Evolutionary conservation across 64 coral and sea anemone genomes (phyloP).

Genomic region (Actinia equina): DNA sequence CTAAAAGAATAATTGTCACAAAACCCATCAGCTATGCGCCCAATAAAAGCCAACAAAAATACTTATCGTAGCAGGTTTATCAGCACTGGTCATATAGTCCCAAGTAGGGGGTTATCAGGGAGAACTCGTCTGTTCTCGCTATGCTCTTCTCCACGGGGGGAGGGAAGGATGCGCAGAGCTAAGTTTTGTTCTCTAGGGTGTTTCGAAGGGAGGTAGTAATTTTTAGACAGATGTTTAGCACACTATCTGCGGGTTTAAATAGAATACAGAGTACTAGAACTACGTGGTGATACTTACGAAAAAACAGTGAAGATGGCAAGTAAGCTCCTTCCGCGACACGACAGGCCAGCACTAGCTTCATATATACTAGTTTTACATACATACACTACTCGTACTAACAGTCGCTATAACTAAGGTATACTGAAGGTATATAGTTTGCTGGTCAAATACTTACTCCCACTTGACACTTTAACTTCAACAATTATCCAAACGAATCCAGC

Average conservation of each 20-base stretch:
- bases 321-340: neutral
- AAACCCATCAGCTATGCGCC: neutral
- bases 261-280: neutral
- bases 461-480: slow-evolving; percentile 28
- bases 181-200: too few species aligned
- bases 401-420: neutral
- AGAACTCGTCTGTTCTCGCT: neutral
- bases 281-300: neutral
- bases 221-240: too few species aligned
- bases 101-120: neutral
- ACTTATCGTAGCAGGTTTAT: neutral
- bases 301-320: neutral
- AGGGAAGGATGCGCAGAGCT: neutral
- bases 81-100: neutral
- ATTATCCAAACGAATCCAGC: neutral
- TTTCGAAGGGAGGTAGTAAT: too few species aligned
- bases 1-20: slow-evolving; percentile 50
- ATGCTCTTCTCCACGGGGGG: neutral
- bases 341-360: neutral
- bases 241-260: neutral
- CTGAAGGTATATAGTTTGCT: neutral
- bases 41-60: neutral
- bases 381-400: neutral
- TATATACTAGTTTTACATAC: neutral
- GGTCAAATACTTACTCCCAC: slow-evolving; percentile 13